phyloP scores from a whole-genome alignment of 2,797 vertebrate genomes.

The Sorex maritimensis region DNA sequence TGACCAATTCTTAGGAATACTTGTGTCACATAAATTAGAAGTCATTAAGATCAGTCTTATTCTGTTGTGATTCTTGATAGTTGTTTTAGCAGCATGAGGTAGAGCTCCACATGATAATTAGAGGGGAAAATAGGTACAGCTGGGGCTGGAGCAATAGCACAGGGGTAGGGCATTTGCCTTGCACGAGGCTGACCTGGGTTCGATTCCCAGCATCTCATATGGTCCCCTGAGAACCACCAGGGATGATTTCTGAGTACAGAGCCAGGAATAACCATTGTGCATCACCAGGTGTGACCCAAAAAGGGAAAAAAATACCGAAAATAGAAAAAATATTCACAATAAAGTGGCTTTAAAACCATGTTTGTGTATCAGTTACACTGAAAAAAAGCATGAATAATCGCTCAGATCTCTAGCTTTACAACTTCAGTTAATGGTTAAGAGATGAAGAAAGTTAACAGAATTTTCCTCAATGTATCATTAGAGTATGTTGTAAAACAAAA shows the following conservation, averaged over 20 bases:
- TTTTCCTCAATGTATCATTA: slow-evolving; percentile 55
- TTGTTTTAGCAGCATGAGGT: not conserved
- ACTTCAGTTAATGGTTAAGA: slow-evolving; percentile 27
- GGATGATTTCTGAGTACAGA: no score
- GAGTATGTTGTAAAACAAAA: slow-evolving; percentile 29
- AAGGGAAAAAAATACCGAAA: no score
- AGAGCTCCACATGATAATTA: not conserved
- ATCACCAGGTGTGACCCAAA: no score
- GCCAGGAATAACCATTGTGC: no score
- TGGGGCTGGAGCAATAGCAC: no score
- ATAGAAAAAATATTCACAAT: slow-evolving; percentile 13
- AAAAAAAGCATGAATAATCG: slow-evolving; percentile 5
- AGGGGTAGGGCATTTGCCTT: no score
- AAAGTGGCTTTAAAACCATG: not conserved
- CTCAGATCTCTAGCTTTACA: not conserved
- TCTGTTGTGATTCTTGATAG: not conserved
- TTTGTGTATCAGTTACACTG: not conserved
- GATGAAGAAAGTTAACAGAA: slow-evolving; percentile 52
- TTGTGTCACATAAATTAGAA: not conserved
- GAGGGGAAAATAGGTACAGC: not conserved
- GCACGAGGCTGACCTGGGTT: no score
- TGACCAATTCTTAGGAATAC: not conserved
- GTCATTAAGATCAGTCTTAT: not conserved
- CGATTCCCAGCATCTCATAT: no score
- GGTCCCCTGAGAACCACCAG: no score